Evolutionary conservation across 2,888 invertebrate species (phyloP), one percentile per base, ranked within the genome.

Genomic region (Eupithecia exiguata): DNA sequence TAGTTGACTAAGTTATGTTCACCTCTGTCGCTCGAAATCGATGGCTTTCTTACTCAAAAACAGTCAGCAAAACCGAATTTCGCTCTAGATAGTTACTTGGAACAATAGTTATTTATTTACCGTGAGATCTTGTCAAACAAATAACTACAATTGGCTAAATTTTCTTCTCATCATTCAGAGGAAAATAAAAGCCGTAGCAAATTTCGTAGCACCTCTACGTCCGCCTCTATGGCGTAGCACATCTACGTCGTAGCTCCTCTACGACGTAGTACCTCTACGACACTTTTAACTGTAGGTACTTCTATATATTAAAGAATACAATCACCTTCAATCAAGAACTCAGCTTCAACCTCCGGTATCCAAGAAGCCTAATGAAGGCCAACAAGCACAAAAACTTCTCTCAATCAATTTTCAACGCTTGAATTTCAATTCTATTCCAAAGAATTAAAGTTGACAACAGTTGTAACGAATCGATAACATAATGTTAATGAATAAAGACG

Each of bases 301-400:
- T n/a, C n/a, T 46, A 9, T 53, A 30, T 9, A 62, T 6, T 16
- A n/a, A n/a, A n/a, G 30, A 61, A 5, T 30, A 30, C 62, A 16
- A 9, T 62, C 62, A 35, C 4, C 18, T 35, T 30, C 35, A 62
- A 62, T 62, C 18, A 62, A 21, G 35, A 62, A 62, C n/a, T n/a
- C n/a, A n/a, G n/a, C 30, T 30, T 61, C n/a, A 21, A 61, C 30
- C 16, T 35, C 35, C 16, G 62, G 18, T 58, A 14, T 18, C n/a
- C 12, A 4, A n/a, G 63, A 65, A 65, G 38, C 65, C 65, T 65
- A 18, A 38, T 65, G 65, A 65, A 36, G 65, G 65, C 21, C n/a
- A 36, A 36, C 65, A 38, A 62, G 36, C 36, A 36, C n/a, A 3
- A 5, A 36, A 38, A 65, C 65, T 65, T 65, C 10, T n/a, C 12